These are phyloP conservation scores for Vulpes ferrilata DNA, from an alignment of 2,113 vertebrate species.

Conservation along the genomic window DNA sequence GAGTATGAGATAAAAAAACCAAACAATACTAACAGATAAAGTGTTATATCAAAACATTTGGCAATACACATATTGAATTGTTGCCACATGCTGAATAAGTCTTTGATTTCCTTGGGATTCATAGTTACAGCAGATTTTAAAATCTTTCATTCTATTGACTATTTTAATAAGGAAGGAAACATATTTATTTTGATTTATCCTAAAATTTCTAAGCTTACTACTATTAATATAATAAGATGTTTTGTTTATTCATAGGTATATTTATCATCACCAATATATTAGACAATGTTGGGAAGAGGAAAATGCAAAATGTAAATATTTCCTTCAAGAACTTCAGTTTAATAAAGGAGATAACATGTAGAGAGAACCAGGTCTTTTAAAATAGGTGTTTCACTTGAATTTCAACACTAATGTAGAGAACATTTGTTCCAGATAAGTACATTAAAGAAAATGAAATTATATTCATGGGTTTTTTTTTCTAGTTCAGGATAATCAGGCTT, in stretches of 20 bases:
- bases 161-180: neutral
- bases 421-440: neutral
- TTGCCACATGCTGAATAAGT: neutral
- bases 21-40: neutral
- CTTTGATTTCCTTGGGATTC: neutral
- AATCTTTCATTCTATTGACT: neutral
- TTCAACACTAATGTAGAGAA: neutral
- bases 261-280: neutral
- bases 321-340: neutral
- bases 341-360: neutral
- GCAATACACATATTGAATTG: neutral
- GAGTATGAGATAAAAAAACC: neutral
- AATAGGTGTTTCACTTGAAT: neutral
- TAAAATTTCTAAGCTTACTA: neutral
- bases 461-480: neutral
- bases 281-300: neutral
- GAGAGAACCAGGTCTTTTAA: neutral
- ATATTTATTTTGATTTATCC: neutral
- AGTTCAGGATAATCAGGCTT: neutral
- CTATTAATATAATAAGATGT: neutral
- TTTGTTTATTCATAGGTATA: neutral
- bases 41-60: neutral
- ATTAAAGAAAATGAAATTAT: neutral
- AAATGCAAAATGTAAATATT: neutral
- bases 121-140: neutral